A percentile compares a stretch with the other conserved stretches of the same genome.
phyloP scores from a whole-genome alignment of 2,888 invertebrate species.

The Sinelater perroti region DNA sequence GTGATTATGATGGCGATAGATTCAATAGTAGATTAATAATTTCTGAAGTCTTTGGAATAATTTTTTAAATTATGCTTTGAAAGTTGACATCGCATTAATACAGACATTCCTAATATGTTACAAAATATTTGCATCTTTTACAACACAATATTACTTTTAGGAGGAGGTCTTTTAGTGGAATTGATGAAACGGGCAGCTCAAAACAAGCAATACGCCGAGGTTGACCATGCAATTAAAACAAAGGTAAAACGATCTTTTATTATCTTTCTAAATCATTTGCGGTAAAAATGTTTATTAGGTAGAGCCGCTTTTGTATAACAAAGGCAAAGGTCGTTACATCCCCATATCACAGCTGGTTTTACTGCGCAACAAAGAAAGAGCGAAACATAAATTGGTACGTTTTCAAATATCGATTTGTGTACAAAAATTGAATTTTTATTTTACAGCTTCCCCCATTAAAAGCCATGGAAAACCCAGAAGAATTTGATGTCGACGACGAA shows the following conservation, averaged over 20 bases:
- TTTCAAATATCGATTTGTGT: neutral
- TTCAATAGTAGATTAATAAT: too few relatives aligned
- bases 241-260: constrained; percentile 62
- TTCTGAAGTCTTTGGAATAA: too few relatives aligned
- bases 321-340: constrained; percentile 89
- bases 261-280: neutral
- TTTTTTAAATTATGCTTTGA: too few relatives aligned
- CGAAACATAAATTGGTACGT: constrained; percentile 78
- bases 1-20: too few relatives aligned
- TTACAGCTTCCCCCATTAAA: constrained; percentile 75
- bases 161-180: constrained; percentile 91
- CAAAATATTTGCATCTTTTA: too few relatives aligned
- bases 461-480: constrained; percentile 84
- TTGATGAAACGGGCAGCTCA: constrained; percentile 92
- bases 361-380: constrained; percentile 84
- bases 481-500: constrained; percentile 83
- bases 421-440: constrained; percentile 28
- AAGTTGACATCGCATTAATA: too few relatives aligned
- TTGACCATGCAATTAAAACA: constrained; percentile 91
- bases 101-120: too few relatives aligned
- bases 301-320: constrained; percentile 92
- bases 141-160: too few relatives aligned
- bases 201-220: constrained; percentile 88
- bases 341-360: constrained; percentile 90
- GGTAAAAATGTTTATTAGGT: too few relatives aligned